Conservation (phyloP, 2,797 vertebrate species). For the Hafferia zeledoni region DNA sequence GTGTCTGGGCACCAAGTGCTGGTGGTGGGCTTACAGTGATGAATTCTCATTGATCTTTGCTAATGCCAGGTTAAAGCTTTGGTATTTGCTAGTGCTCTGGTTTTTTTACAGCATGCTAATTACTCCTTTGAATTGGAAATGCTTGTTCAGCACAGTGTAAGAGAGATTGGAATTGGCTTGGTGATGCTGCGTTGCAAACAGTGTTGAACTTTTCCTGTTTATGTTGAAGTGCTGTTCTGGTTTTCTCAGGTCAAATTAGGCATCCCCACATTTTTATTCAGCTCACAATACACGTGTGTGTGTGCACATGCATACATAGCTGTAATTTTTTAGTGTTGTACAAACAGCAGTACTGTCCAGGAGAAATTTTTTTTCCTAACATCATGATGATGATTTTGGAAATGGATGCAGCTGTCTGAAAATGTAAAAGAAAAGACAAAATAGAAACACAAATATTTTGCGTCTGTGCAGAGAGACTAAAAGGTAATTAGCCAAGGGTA, state of each 20-base stretch:
- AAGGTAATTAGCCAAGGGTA: not conserved
- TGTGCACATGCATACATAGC: not conserved
- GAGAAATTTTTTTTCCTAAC: not conserved
- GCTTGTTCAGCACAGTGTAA: constrained; percentile 13
- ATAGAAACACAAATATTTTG: constrained; percentile 5
- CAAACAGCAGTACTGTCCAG: not conserved
- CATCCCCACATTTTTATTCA: constrained; percentile 10
- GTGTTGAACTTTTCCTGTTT: not conserved
- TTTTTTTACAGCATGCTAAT: constrained; percentile 12
- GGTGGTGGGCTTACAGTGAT: not conserved
- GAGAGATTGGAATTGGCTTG: not conserved
- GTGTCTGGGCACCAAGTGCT: not conserved
- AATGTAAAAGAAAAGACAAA: not conserved
- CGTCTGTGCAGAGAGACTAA: not conserved
- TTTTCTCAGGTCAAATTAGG: constrained; percentile 45
- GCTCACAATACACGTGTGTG: not conserved
- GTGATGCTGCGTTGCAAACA: not conserved
- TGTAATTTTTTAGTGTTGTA: not conserved
- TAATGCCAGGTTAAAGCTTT: constrained; percentile 46
- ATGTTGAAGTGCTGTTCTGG: constrained; percentile 22
- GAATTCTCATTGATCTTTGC: constrained; percentile 44
- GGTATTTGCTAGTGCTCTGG: constrained; percentile 45
- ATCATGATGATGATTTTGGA: constrained; percentile 20
- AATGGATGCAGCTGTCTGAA: not conserved
- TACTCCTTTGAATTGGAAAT: constrained; percentile 21